Evolutionary conservation across 1,140 invertebrate genomes (phyloP).

Genomic region (Ceratina japonica): DNA sequence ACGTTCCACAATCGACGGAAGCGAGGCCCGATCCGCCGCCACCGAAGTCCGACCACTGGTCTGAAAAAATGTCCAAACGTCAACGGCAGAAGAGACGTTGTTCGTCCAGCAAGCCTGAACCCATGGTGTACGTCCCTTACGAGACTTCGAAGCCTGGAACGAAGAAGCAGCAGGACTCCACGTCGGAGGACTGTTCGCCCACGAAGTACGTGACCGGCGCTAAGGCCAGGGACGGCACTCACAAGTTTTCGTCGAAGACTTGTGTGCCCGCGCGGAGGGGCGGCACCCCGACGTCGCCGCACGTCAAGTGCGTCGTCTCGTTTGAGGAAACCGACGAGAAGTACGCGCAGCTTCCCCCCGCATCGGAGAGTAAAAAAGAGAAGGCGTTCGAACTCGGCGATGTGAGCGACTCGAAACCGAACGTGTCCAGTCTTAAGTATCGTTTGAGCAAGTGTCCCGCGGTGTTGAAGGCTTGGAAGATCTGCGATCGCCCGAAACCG

Average conservation of each 20-base stretch:
- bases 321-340: not conserved
- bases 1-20: not conserved
- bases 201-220: no score
- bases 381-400: not conserved
- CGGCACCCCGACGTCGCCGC: no score
- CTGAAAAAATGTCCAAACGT: not conserved
- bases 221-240: not conserved
- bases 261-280: no score
- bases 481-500: not conserved
- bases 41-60: conserved; percentile 29
- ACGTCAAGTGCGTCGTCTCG: not conserved
- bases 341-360: not conserved
- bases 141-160: not conserved
- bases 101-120: not conserved
- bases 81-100: not conserved
- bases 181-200: not conserved
- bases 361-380: not conserved
- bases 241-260: no score
- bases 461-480: conserved; percentile 42
- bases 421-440: conserved; percentile 53
- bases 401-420: conserved; percentile 32
- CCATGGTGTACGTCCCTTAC: conserved; percentile 20
- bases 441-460: conserved; percentile 55
- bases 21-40: conserved; percentile 16
- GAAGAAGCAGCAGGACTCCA: not conserved